Evolutionary conservation across 1,140 invertebrate species (phyloP).

Genomic region (Lasioglossum baleicum): DNA sequence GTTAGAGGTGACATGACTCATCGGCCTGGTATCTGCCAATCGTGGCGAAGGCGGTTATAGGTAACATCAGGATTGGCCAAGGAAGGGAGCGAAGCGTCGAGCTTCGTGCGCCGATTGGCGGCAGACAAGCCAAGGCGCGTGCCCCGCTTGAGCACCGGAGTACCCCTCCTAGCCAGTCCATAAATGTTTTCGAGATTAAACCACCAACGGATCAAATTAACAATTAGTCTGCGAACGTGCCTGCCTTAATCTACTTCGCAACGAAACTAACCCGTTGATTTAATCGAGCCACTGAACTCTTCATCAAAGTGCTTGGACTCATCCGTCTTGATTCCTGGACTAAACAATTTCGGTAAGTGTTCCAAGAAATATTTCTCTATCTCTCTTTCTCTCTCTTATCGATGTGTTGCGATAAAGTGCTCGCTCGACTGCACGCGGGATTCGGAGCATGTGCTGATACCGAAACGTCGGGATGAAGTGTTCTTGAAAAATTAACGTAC

Average conservation of each 20-base stretch:
- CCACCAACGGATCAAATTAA: constrained; percentile 7
- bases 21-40: constrained; percentile 53
- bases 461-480: too few species aligned
- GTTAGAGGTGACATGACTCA: constrained; percentile 45
- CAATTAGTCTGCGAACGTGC: constrained; percentile 12
- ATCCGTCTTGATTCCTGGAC: not conserved
- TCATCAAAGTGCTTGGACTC: too few species aligned
- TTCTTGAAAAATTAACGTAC: too few species aligned
- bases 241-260: not conserved
- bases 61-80: constrained; percentile 31
- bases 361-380: not conserved
- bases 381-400: not conserved
- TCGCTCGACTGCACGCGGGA: not conserved
- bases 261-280: not conserved
- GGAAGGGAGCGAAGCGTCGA: not conserved
- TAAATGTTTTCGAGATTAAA: constrained; percentile 27
- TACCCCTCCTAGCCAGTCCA: constrained; percentile 11
- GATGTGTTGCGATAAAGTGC: not conserved
- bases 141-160: not conserved
- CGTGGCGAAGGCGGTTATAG: constrained; percentile 11
- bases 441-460: not conserved
- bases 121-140: constrained; percentile 24
- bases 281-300: too few species aligned
- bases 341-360: not conserved
- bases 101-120: constrained; percentile 27